Percentiles rank a stretch among this genome's conserved stretches.
phyloP scores from a whole-genome alignment of 2,888 invertebrate genomes.

The Lepidocyrtoides sp. region DNA sequence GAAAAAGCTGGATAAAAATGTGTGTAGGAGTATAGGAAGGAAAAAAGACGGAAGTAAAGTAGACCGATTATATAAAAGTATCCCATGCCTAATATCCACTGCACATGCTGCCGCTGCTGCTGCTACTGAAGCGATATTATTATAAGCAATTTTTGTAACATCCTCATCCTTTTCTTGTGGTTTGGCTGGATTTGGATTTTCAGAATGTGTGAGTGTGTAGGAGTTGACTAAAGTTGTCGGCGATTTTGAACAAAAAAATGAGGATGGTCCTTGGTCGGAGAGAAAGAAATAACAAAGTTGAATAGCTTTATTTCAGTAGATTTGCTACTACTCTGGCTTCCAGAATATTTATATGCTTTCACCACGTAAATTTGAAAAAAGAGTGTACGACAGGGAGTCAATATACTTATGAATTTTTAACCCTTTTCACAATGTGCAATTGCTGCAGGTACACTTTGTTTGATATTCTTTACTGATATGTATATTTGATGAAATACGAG shows the following conservation, averaged over 20 bases:
- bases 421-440: constrained; percentile 11
- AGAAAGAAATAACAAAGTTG: constrained; percentile 58
- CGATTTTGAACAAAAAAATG: constrained; percentile 45
- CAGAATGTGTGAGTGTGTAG: background rate
- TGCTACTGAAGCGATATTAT: background rate
- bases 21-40: background rate
- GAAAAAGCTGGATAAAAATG: background rate
- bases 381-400: background rate
- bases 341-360: background rate
- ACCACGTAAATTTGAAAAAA: background rate
- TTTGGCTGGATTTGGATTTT: constrained; percentile 11
- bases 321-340: background rate
- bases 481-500: too few relatives aligned
- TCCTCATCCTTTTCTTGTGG: background rate
- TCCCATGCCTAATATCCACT: background rate
- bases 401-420: background rate
- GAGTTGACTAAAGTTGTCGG: constrained; percentile 60
- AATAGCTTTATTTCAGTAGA: constrained; percentile 58
- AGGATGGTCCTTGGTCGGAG: background rate
- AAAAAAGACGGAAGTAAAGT: too few relatives aligned
- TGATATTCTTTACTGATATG: too few relatives aligned
- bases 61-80: too few relatives aligned
- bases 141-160: background rate
- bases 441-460: background rate
- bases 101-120: background rate